Conservation (phyloP, 2,797 vertebrate genomes). For the Spheniscus humboldti region DNA sequence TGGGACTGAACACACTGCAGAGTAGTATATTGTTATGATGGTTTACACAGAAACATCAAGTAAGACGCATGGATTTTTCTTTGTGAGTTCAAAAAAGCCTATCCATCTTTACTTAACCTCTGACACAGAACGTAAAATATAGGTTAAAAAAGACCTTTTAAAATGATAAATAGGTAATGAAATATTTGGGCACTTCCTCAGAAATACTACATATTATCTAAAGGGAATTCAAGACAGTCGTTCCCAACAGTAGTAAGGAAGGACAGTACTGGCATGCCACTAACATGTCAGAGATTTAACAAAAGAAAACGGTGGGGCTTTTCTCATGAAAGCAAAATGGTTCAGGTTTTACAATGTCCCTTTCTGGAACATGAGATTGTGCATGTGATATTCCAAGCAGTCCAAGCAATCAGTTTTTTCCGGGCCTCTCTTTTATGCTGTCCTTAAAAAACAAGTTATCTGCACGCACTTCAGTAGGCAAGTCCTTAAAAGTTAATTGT, state of each 20-base stretch:
- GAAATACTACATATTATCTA: background rate
- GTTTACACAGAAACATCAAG: background rate
- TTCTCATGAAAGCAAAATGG: background rate
- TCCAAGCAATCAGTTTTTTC: background rate
- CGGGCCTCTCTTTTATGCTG: background rate
- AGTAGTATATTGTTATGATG: background rate
- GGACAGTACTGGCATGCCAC: background rate
- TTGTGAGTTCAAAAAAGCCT: background rate
- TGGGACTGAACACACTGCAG: background rate
- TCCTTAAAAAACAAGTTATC: background rate
- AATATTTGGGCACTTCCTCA: background rate
- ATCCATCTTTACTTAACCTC: background rate
- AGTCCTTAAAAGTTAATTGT: constrained; percentile 32
- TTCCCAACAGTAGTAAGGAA: background rate
- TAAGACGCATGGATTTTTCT: background rate
- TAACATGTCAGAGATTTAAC: background rate
- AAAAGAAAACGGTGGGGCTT: background rate
- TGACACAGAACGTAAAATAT: background rate
- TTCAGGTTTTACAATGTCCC: background rate
- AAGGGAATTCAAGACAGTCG: background rate
- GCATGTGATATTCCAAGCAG: background rate
- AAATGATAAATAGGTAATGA: background rate
- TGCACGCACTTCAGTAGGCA: background rate
- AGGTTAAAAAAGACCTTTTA: background rate
- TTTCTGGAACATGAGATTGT: background rate